A percentile compares a stretch with the other conserved stretches of the same genome.
Evolutionary conservation across 2,113 vertebrate species (phyloP).

Genomic region (Chamaea fasciata): DNA sequence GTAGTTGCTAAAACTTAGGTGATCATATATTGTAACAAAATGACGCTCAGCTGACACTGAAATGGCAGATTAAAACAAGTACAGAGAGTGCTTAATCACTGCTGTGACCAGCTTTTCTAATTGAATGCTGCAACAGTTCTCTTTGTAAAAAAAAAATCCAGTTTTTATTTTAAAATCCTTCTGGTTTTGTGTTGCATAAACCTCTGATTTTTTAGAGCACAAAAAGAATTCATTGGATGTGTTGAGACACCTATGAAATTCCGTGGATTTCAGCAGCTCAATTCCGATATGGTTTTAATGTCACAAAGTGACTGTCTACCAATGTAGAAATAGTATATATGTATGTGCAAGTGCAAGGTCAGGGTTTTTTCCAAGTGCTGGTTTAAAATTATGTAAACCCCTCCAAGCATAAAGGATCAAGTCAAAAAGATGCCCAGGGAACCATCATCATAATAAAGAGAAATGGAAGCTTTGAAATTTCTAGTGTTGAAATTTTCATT

Average conservation of each 20-base stretch:
- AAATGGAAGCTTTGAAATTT: neutral
- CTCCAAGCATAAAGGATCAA: neutral
- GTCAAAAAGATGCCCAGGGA: neutral
- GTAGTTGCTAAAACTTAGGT: neutral
- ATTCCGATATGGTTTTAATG: neutral
- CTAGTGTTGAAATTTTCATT: neutral
- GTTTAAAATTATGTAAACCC: neutral
- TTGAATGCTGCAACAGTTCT: neutral
- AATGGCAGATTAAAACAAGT: neutral
- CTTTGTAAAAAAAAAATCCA: neutral
- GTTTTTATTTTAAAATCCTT: neutral
- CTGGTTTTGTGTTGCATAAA: neutral
- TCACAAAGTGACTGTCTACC: neutral
- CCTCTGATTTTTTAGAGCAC: neutral
- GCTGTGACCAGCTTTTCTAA: neutral
- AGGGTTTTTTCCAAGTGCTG: neutral
- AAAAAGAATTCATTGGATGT: neutral
- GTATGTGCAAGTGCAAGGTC: neutral
- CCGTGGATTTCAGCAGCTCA: neutral
- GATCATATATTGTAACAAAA: neutral
- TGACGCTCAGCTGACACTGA: neutral
- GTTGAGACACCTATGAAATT: neutral
- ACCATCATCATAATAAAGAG: neutral
- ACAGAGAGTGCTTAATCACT: fast-evolving
- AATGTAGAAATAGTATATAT: neutral